These are phyloP conservation scores for Rutilus rutilus DNA, from an alignment of 2,113 vertebrate species.

Conservation along the genomic window DNA sequence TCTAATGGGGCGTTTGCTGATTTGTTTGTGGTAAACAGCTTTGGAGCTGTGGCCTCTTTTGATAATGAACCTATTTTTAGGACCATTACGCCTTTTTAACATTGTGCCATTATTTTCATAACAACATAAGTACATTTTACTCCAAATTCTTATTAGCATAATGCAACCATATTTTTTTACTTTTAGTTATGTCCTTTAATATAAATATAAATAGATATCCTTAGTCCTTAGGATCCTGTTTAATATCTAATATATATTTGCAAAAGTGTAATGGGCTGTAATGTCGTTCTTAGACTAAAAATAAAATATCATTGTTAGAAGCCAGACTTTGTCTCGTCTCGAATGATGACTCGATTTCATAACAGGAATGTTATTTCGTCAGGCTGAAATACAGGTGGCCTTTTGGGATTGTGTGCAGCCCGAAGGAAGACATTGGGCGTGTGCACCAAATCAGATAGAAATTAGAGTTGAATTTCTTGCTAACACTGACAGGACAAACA, in stretches of 20 bases:
- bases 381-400: conserved; percentile 3
- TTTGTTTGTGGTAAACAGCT: neutral
- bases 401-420: neutral
- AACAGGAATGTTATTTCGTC: neutral
- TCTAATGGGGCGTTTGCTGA: neutral
- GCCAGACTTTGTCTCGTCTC: neutral
- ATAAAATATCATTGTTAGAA: neutral
- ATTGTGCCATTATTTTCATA: neutral
- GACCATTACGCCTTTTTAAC: neutral
- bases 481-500: neutral
- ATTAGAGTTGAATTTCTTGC: neutral
- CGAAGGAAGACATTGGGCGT: neutral
- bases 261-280: neutral
- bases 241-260: no score
- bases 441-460: neutral
- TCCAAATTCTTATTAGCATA: neutral
- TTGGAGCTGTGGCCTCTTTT: neutral
- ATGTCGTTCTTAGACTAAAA: neutral
- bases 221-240: no score
- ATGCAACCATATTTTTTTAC: neutral
- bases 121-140: neutral
- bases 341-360: neutral
- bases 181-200: neutral
- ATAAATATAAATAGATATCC: neutral
- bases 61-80: conserved; percentile 12